These are phyloP conservation scores for Bombus affinis DNA, from an alignment of 1,140 invertebrate genomes.

Conservation along the genomic window DNA sequence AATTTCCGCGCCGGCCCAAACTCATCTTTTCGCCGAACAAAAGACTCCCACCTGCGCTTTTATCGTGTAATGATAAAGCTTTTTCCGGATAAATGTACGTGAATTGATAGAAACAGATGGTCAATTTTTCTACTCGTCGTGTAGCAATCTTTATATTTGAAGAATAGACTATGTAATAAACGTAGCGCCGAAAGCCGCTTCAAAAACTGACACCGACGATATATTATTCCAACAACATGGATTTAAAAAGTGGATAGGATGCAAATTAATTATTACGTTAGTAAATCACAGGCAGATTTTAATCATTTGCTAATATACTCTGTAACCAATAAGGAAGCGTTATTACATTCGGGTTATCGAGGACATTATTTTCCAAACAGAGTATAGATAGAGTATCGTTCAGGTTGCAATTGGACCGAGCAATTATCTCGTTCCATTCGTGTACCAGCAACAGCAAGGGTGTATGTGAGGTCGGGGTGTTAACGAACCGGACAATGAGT, in stretches of 20 bases:
- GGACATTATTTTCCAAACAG: conserved; percentile 20
- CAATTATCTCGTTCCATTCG: conserved; percentile 57
- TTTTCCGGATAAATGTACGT: background rate
- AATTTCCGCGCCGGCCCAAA: background rate
- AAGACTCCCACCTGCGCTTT: background rate
- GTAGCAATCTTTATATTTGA: too few relatives aligned
- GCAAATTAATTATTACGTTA: background rate
- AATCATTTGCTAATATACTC: background rate
- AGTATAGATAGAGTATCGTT: conserved; percentile 25
- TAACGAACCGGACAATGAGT: conserved; percentile 72
- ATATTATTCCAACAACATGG: too few relatives aligned
- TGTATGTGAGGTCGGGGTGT: conserved; percentile 48
- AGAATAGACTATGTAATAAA: too few relatives aligned
- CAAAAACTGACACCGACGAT: too few relatives aligned
- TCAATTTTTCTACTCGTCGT: background rate
- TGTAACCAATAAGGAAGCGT: background rate
- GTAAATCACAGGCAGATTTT: background rate
- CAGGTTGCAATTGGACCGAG: conserved; percentile 42
- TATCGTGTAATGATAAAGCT: background rate
- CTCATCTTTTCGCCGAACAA: background rate
- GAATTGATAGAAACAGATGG: conserved; percentile 7
- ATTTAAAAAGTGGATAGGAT: background rate
- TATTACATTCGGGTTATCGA: background rate
- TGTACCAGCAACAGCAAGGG: conserved; percentile 12
- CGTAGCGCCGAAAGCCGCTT: too few relatives aligned